Percentiles rank a stretch among this genome's conserved stretches.
These are phyloP conservation scores for Chirona hameri DNA, from an alignment of 2,888 invertebrate genomes.

Conservation along the genomic window DNA sequence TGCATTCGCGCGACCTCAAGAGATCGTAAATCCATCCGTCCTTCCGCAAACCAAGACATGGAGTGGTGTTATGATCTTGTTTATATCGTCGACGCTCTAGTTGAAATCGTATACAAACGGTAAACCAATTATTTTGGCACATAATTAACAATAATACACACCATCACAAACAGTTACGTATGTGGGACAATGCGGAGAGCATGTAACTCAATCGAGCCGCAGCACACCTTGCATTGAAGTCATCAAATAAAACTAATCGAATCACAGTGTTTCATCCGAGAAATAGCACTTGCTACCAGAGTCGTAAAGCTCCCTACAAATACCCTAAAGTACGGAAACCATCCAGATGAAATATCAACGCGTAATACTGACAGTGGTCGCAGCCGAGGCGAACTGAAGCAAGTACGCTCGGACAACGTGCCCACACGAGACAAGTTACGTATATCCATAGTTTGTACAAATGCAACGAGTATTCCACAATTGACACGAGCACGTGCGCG, in stretches of 20 bases:
- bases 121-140: conserved; percentile 28
- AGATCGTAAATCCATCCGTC: background rate
- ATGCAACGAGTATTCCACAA: conserved; percentile 26
- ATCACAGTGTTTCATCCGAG: conserved; percentile 4
- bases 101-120: conserved; percentile 28
- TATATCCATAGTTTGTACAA: conserved; percentile 27
- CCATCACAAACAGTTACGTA: conserved; percentile 27
- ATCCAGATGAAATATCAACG: conserved; percentile 8
- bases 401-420: background rate
- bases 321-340: background rate
- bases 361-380: background rate
- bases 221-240: background rate
- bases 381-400: background rate
- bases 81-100: conserved; percentile 23
- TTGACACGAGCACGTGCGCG: background rate
- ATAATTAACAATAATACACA: conserved; percentile 28
- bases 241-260: conserved; percentile 10
- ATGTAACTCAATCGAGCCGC: background rate
- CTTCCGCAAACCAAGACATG: background rate
- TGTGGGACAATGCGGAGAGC: conserved; percentile 1
- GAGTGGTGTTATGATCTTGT: conserved; percentile 8
- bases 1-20: background rate
- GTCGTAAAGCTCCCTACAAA: conserved; percentile 26
- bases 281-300: conserved; percentile 22
- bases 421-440: background rate